phyloP scores from a whole-genome alignment of 2,888 invertebrate species.

The Incurvaria masculella region DNA sequence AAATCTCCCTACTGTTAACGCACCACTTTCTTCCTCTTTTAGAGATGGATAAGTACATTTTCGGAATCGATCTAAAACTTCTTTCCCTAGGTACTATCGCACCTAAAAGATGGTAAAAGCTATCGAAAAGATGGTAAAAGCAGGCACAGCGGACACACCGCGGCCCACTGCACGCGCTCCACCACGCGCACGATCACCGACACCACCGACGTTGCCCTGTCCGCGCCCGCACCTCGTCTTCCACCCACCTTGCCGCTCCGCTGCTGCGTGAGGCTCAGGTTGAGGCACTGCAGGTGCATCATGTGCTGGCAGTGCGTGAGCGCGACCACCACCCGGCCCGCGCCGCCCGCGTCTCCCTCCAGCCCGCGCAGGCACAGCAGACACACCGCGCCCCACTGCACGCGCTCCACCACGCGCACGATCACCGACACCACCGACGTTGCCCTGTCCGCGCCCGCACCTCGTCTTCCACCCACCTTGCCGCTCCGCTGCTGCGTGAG shows the following conservation, averaged over 20 bases:
- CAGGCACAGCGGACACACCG: slow-evolving; percentile 65
- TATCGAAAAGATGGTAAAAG: neutral
- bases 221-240: slow-evolving; percentile 9
- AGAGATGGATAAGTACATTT: slow-evolving; percentile 57
- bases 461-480: no score
- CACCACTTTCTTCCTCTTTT: slow-evolving; percentile 69
- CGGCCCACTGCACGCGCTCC: slow-evolving; percentile 57
- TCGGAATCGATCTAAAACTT: slow-evolving; percentile 45
- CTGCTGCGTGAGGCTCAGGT: slow-evolving; percentile 68
- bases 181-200: slow-evolving; percentile 55
- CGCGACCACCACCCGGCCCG: slow-evolving; percentile 57
- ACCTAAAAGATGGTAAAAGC: neutral
- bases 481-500: slow-evolving; percentile 66
- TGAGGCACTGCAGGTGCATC: slow-evolving; percentile 77
- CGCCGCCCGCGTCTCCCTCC: slow-evolving; percentile 56
- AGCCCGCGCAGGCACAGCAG: slow-evolving; percentile 70
- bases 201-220: neutral
- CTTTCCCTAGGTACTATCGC: neutral
- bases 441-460: slow-evolving; percentile 65
- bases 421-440: no score
- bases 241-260: no score
- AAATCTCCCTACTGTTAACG: slow-evolving; percentile 34
- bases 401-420: slow-evolving; percentile 65
- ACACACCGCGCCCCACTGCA: slow-evolving; percentile 65
- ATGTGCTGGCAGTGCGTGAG: slow-evolving; percentile 74